These are phyloP conservation scores for Drosophila ironensis DNA, from an alignment of 1,140 invertebrate species.

Conservation along the genomic window DNA sequence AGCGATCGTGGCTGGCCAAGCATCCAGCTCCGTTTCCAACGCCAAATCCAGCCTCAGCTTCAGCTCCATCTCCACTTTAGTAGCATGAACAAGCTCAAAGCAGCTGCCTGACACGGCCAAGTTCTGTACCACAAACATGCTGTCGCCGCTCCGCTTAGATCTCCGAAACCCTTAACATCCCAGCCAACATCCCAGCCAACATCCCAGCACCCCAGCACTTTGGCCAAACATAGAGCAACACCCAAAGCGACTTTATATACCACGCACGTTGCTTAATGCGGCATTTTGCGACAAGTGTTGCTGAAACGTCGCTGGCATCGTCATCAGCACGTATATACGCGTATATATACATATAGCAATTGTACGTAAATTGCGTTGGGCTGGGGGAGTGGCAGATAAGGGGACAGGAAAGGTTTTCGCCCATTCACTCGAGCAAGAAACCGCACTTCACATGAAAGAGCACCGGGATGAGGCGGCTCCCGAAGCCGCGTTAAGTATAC, in stretches of 20 bases:
- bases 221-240: constrained; percentile 35
- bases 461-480: constrained; percentile 43
- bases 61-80: constrained; percentile 14
- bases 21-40: constrained; percentile 15
- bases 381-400: constrained; percentile 28
- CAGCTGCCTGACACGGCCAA: constrained; percentile 35
- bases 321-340: constrained; percentile 50
- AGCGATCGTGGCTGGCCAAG: constrained; percentile 29
- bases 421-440: constrained; percentile 74
- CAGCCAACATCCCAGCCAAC: neutral
- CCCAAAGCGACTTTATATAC: constrained; percentile 71
- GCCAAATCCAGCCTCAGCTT: too few relatives aligned
- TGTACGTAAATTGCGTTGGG: constrained; percentile 66
- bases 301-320: constrained; percentile 69
- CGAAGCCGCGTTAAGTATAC: constrained; percentile 70
- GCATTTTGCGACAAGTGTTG: constrained; percentile 79
- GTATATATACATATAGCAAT: constrained; percentile 39
- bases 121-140: constrained; percentile 22
- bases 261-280: constrained; percentile 76
- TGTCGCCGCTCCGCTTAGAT: neutral
- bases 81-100: constrained; percentile 4
- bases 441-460: constrained; percentile 69
- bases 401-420: constrained; percentile 60
- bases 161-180: neutral
- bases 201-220: constrained; percentile 17